phyloP scores from a whole-genome alignment of 2,113 vertebrate species.

The Phaethornis superciliosus region DNA sequence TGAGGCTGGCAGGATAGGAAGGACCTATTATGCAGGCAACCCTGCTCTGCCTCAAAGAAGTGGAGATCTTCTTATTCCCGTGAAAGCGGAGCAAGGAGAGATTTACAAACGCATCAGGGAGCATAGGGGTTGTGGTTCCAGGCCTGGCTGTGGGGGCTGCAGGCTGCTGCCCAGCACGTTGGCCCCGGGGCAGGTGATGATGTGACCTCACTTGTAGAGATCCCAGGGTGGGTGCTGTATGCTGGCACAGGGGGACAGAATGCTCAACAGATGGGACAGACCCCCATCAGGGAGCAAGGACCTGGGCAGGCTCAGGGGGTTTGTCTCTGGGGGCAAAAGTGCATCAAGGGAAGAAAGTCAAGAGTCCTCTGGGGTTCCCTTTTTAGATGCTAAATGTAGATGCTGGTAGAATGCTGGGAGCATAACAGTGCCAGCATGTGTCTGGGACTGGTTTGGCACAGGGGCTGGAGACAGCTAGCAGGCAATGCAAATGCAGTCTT shows the following conservation, averaged over 20 bases:
- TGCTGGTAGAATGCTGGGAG: background rate
- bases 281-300: background rate
- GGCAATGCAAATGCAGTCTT: background rate
- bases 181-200: background rate
- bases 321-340: background rate
- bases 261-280: background rate
- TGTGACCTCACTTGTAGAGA: background rate
- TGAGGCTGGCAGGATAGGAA: no score
- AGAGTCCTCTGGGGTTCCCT: background rate
- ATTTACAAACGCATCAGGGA: background rate
- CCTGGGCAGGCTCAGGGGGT: background rate
- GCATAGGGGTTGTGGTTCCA: background rate
- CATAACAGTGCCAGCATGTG: background rate
- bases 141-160: background rate
- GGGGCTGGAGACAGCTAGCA: no score
- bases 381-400: background rate
- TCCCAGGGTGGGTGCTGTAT: fast-evolving
- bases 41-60: background rate
- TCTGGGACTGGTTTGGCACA: background rate
- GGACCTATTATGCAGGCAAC: background rate
- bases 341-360: background rate
- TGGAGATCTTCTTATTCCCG: background rate
- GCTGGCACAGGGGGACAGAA: fast-evolving
- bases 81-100: background rate
- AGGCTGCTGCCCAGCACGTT: background rate